Conservation (phyloP, 2,888 invertebrate genomes). For the Amblyteles armatorius region DNA sequence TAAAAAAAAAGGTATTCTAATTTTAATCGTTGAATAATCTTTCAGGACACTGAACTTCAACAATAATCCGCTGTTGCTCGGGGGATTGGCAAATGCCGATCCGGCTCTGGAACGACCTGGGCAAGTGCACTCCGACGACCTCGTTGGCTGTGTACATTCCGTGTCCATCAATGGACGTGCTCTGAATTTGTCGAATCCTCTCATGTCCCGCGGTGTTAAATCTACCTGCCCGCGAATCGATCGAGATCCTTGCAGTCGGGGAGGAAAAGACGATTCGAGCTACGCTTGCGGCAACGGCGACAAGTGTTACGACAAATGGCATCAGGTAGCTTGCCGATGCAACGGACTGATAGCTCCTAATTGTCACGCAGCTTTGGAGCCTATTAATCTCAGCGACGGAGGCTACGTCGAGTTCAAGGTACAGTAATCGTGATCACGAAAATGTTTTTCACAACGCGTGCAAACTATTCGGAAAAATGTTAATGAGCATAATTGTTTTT, state of each 20-base stretch:
- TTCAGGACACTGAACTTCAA: slow-evolving; percentile 96
- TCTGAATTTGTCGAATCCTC: slow-evolving; percentile 92
- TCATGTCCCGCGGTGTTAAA: slow-evolving; percentile 90
- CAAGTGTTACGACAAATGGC: slow-evolving; percentile 94
- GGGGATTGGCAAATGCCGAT: slow-evolving; percentile 94
- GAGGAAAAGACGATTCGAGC: slow-evolving; percentile 81
- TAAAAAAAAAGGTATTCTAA: background rate
- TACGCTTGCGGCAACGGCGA: slow-evolving; percentile 88
- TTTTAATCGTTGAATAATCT: slow-evolving; percentile 71
- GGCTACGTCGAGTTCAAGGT: slow-evolving; percentile 91
- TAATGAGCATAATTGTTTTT: background rate
- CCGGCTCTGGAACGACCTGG: slow-evolving; percentile 95
- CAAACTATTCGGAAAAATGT: background rate
- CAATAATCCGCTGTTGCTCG: slow-evolving; percentile 93
- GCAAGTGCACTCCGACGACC: slow-evolving; percentile 96
- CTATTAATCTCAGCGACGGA: slow-evolving; percentile 92
- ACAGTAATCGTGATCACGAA: slow-evolving; percentile 1
- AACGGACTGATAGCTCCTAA: slow-evolving; percentile 91
- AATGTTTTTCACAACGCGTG: background rate
- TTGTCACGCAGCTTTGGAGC: slow-evolving; percentile 91
- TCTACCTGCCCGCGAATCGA: slow-evolving; percentile 91
- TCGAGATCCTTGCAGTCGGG: slow-evolving; percentile 87
- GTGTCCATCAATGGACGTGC: slow-evolving; percentile 94
- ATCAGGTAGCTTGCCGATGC: slow-evolving; percentile 89
- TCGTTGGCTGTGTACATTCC: slow-evolving; percentile 97